Conservation (phyloP, 2,888 invertebrate genomes). For the Nyleta sp. region DNA sequence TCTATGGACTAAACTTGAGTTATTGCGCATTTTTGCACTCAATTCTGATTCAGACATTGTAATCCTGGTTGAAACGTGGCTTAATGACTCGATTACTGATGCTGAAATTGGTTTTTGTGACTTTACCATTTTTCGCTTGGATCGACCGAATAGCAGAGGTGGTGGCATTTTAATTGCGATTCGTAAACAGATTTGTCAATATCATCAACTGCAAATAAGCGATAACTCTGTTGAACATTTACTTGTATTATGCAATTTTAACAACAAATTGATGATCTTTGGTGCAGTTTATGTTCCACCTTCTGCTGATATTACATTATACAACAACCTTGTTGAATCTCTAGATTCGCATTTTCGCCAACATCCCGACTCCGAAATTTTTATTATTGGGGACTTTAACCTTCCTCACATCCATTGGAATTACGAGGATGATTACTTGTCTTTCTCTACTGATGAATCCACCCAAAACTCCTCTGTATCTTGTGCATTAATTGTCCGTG, state of each 20-base stretch:
- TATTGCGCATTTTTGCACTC: neutral
- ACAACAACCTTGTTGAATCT: too few species aligned
- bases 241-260: too few species aligned
- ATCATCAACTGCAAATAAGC: neutral
- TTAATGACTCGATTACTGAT: neutral
- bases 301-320: too few species aligned
- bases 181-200: neutral
- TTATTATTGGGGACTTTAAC: slow-evolving; percentile 6
- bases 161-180: neutral
- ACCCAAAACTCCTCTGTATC: neutral
- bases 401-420: slow-evolving; percentile 7
- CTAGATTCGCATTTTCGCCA: too few species aligned
- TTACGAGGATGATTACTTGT: neutral
- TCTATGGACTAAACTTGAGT: neutral
- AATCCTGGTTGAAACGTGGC: neutral
- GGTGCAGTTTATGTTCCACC: too few species aligned
- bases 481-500: neutral
- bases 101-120: neutral
- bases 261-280: too few species aligned
- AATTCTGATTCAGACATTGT: neutral
- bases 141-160: neutral
- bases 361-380: too few species aligned
- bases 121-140: neutral
- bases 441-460: neutral
- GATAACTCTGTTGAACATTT: neutral